Evolutionary conservation across 2,888 invertebrate genomes (phyloP).

Genomic region (Teinopalpus imperialis): DNA sequence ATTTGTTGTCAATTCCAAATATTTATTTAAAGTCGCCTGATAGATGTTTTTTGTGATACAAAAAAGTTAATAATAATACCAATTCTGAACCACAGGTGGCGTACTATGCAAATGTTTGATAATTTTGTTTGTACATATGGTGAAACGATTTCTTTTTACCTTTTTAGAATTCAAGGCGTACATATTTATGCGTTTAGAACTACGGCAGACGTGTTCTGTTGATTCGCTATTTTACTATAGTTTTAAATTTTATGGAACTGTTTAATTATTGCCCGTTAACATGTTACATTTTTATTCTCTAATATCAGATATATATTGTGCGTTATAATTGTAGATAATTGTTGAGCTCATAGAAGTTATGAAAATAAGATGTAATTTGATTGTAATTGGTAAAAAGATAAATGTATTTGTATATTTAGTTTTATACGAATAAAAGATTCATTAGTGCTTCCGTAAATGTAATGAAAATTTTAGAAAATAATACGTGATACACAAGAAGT

Average conservation of each 20-base stretch:
- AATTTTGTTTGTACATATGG: background rate
- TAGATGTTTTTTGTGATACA: constrained; percentile 16
- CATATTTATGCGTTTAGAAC: background rate
- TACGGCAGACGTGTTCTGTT: too few species aligned
- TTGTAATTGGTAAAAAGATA: constrained; percentile 27
- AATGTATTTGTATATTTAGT: constrained; percentile 4
- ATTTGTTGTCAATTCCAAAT: too few species aligned
- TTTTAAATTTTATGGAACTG: too few species aligned
- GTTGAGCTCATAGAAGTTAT: constrained; percentile 20
- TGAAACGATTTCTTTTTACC: too few species aligned
- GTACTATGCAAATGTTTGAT: constrained; percentile 1
- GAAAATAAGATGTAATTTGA: constrained; percentile 29
- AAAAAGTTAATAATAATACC: constrained; percentile 1
- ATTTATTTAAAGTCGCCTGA: too few species aligned
- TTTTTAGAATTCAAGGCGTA: background rate
- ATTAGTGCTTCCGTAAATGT: constrained; percentile 62
- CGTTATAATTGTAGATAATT: constrained; percentile 2
- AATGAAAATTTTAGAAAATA: constrained; percentile 7
- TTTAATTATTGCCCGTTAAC: too few species aligned
- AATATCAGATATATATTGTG: constrained; percentile 10
- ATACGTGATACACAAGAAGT: too few species aligned
- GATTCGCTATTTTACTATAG: too few species aligned
- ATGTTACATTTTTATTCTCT: constrained; percentile 7
- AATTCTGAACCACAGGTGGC: background rate
- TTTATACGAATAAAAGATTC: constrained; percentile 46